Evolutionary conservation across 2,888 invertebrate genomes (phyloP), one percentile per base, ranked within the genome.

Genomic region (Leptopilina drosophilae): DNA sequence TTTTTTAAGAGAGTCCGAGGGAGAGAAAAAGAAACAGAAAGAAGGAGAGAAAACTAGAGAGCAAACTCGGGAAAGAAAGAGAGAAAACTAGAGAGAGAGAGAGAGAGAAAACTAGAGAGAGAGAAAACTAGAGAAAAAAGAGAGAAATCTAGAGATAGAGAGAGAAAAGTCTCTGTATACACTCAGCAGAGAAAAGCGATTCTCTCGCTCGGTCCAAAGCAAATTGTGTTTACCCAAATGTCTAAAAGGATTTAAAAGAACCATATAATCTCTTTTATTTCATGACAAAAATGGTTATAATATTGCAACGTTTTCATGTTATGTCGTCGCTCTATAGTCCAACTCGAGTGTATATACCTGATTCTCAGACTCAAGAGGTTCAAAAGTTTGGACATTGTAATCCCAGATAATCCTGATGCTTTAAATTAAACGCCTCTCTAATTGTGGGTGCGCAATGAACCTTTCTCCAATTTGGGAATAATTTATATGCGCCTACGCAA

Each of bases 351-450:
- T 49, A 11, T 49, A 49, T 62, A 62, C 62, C 49, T 69, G 33
- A 56, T 33, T 26, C 49, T 56, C 56, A 5, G n/a, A n/a, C 49
- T 56, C n/a, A 33, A n/a, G 42, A 49, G 49, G 15, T 46, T 46
- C 2, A 49, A 67, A 67, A 46, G 67, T 67, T 46, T 67, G 46
- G 49, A 69, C 33, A 64, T 49, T 49, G 9, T 67, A 67, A 49
- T 69, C 69, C 53, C 46, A 26, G 69, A 49, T 20, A 69, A 69
- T 69, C 49, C 26, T 49, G 11, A 12, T 49, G 49, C 49, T 26
- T 7, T n/a, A 33, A 73, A 56, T 53, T 8, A 8, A 73, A 53
- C 26, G 26, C 20, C 20, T 56, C 53, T 56, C 26, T 14, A 26
- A 64, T 33, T 64, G 14, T 26, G 5, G 49, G 11, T 11, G 49